phyloP scores from a whole-genome alignment of 2,888 invertebrate species.

The Orchestes rusci region DNA sequence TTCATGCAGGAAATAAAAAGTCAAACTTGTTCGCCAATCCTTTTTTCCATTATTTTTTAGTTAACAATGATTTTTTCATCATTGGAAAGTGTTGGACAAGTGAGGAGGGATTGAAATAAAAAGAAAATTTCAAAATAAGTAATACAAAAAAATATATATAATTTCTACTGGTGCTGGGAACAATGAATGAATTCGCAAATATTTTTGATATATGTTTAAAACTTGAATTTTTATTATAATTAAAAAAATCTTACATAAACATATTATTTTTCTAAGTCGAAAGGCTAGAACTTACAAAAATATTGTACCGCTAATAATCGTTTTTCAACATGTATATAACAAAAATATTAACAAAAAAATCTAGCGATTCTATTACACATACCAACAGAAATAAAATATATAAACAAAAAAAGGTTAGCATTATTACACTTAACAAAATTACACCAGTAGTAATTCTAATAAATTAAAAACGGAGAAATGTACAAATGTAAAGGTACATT shows the following conservation, averaged over 20 bases:
- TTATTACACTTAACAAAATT: slow-evolving; percentile 32
- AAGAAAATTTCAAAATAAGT: slow-evolving; percentile 5
- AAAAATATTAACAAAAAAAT: slow-evolving; percentile 36
- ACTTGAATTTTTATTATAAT: slow-evolving; percentile 35
- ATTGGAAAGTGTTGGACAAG: no score
- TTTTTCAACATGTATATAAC: slow-evolving; percentile 26
- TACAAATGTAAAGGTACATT: slow-evolving; percentile 33
- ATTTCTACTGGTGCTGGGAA: slow-evolving; percentile 38
- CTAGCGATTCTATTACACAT: slow-evolving; percentile 33
- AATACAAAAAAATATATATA: slow-evolving; percentile 39
- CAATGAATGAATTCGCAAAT: slow-evolving; percentile 36
- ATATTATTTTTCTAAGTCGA: slow-evolving; percentile 27
- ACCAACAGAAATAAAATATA: slow-evolving; percentile 39
- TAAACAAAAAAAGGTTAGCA: slow-evolving; percentile 36
- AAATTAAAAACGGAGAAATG: slow-evolving; percentile 33
- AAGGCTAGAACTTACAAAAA: slow-evolving; percentile 28
- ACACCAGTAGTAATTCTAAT: slow-evolving; percentile 38
- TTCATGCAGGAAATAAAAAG: no score
- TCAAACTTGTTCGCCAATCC: no score
- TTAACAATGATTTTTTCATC: no score
- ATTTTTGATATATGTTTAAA: slow-evolving; percentile 34
- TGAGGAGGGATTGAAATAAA: no score
- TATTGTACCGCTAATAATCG: slow-evolving; percentile 22
- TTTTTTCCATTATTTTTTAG: no score
- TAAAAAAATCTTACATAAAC: slow-evolving; percentile 31